Base-by-base conservation (phyloP, 64 coral and sea anemone species). In the Dendronephthya gigantea region DNA sequence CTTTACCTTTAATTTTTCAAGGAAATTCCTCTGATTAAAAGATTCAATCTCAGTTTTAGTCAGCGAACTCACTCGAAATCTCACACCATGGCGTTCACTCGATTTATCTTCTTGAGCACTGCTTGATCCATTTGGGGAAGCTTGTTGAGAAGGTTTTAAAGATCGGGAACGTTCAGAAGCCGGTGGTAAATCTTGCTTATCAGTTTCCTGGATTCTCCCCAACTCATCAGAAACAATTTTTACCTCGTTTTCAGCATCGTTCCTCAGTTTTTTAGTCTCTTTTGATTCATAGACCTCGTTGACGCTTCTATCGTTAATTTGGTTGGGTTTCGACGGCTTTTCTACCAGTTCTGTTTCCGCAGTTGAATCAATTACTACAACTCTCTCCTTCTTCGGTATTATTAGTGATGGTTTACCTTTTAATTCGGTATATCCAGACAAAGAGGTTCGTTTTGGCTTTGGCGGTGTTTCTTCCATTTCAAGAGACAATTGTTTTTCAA, bases 1-100 rank as follows among this genome's bases (percentile, higher is more conserved):
- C 28, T 87, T 70, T 50, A 90, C 69, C 25, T 88, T 36, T 17
- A 97, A 50, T 82, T 83, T 36, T 30, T 93, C 22, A 83, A 62
- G 55, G 25, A 62, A 62, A 22, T 62, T 23, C 25, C 25, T 62
- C 19, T 62, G 34, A 39, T 79, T 79, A 79, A 79, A 79, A 16
- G 72, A 79, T 39, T 79, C 72, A 19, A 79, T 33, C 29, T 79
- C 72, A 35, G 72, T 79, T 39, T 79, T 79, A 33, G 72, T 36
- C 2, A 79, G 17, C 11, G 72, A 79, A 10, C 36, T 34, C 30
- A 79, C 72, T 39, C 72, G 30, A 29, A 79, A 79, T 2, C 29
- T 34, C 1, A 79, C 7, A 79, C 19, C 6, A n/a, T 15, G 19
- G 29, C 58, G 58, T 2, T 66, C 58, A n/a, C 22, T 66, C 2